Conservation (phyloP, 2,888 invertebrate species). For the Monopis laevigella region DNA sequence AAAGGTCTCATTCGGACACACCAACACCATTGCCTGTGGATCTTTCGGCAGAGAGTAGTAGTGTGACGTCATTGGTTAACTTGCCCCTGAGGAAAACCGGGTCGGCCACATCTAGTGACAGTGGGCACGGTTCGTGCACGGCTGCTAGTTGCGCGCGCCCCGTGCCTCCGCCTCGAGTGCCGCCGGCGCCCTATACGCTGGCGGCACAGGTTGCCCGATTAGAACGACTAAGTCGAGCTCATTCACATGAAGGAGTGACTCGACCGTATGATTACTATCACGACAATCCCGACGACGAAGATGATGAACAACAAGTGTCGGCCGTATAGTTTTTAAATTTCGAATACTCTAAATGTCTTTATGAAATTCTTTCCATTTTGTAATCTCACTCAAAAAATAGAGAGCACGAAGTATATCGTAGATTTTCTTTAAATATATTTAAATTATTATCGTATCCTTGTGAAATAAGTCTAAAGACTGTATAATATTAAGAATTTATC, state of each 20-base stretch:
- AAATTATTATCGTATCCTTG: slow-evolving; percentile 47
- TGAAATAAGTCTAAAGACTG: slow-evolving; percentile 65
- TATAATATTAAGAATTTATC: slow-evolving; percentile 53
- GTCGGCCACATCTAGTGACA: slow-evolving; percentile 92
- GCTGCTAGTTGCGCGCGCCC: slow-evolving; percentile 63
- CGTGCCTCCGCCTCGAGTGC: slow-evolving; percentile 73
- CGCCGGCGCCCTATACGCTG: slow-evolving; percentile 84
- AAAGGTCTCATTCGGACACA: slow-evolving; percentile 90
- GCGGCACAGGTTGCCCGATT: slow-evolving; percentile 88
- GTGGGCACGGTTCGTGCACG: slow-evolving; percentile 84
- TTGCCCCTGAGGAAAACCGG: slow-evolving; percentile 89
- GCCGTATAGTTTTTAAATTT: slow-evolving; percentile 44
- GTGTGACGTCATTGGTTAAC: slow-evolving; percentile 92
- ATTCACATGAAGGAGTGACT: slow-evolving; percentile 88
- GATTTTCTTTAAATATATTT: slow-evolving; percentile 39
- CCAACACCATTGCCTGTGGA: slow-evolving; percentile 87
- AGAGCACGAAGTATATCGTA: slow-evolving; percentile 52
- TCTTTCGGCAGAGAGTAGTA: slow-evolving; percentile 93
- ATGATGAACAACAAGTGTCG: slow-evolving; percentile 63
- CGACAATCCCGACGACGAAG: slow-evolving; percentile 58
- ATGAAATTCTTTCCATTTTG: slow-evolving; percentile 48
- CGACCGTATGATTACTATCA: slow-evolving; percentile 77
- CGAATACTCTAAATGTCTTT: slow-evolving; percentile 51
- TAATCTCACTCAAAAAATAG: slow-evolving; percentile 63
- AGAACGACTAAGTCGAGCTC: slow-evolving; percentile 83